Conservation (phyloP, 2,797 vertebrate genomes). For the Eptatretus atami region DNA sequence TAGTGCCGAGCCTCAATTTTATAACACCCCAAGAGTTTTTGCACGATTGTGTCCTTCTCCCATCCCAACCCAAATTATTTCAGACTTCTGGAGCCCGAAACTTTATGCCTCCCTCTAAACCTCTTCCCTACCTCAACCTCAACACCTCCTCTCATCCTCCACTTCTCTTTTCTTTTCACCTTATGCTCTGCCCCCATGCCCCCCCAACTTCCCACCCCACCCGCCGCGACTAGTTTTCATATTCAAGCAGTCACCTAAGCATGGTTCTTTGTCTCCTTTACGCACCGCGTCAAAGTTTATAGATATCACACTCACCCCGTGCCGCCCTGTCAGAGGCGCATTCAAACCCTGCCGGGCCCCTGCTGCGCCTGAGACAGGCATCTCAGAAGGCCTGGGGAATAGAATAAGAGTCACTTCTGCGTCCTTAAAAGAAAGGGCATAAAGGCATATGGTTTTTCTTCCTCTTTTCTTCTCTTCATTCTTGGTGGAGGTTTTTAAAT, state of each 20-base stretch:
- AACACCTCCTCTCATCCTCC: background rate
- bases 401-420: background rate
- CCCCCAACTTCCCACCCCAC: background rate
- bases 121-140: background rate
- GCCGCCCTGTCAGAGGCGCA: conserved; percentile 43
- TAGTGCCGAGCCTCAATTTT: no score
- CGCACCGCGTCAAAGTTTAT: conserved; percentile 37
- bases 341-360: conserved; percentile 32
- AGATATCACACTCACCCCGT: conserved; percentile 29
- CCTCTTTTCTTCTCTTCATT: conserved; percentile 12
- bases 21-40: no score
- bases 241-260: conserved; percentile 29
- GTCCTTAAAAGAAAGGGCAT: background rate
- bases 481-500: conserved; percentile 16
- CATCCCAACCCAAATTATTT: no score
- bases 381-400: conserved; percentile 19
- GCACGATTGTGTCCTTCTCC: no score
- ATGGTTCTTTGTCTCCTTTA: conserved; percentile 24
- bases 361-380: conserved; percentile 29
- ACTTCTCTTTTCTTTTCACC: background rate
- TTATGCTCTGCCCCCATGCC: conserved; percentile 3
- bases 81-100: no score
- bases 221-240: conserved; percentile 17
- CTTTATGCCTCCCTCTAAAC: no score
- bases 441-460: conserved; percentile 10